Evolutionary conservation across 2,113 vertebrate species (phyloP), one percentile per base, ranked within the genome.

Genomic region (Anthoscopus minutus): DNA sequence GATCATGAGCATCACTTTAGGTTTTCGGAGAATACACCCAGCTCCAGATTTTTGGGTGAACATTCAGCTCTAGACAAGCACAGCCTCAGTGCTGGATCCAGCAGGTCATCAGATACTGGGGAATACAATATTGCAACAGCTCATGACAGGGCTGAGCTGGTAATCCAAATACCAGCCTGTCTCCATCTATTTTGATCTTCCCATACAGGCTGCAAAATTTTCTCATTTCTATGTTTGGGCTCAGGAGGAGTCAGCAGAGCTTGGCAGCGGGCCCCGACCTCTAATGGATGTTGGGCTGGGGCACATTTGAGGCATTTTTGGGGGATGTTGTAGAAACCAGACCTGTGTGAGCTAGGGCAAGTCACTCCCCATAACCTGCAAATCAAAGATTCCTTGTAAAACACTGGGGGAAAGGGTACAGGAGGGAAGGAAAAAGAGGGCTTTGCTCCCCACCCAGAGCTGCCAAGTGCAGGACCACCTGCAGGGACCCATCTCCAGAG

Each of bases 351-450:
- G 13, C 14, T 7, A 30, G 11, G 6, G 7, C 6, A 53, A 71
- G 2, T 20, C 61, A 58, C 14, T 13, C 11, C 6, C 17, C 9
- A 3, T 0, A 1, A 40, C n/a, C 22, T 30, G 4, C 20, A 48
- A 33, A 51, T 15, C 31, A 31, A 13, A 79, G 88, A 56, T 65
- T 44, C 19, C 15, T 15, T 7, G 24, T 57, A 50, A 60, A 87
- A 51, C 2, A 31, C 3, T 2, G 18, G 9, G 53, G 16, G 15
- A 77, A 86, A 69, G 5, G 22, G 12, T 44, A 19, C 15, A 69
- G 31, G 48, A 14, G 9, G 13, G 9, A 2, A 65, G 16, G 16
- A 10, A 44, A 61, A 77, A 16, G 4, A 11, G 27, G 4, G 11
- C 13, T 47, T 56, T 56, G 21, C 31, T 79, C 7, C 10, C 35